Base-by-base conservation (phyloP, 2,797 vertebrate genomes). In the Melopsittacus undulatus region DNA sequence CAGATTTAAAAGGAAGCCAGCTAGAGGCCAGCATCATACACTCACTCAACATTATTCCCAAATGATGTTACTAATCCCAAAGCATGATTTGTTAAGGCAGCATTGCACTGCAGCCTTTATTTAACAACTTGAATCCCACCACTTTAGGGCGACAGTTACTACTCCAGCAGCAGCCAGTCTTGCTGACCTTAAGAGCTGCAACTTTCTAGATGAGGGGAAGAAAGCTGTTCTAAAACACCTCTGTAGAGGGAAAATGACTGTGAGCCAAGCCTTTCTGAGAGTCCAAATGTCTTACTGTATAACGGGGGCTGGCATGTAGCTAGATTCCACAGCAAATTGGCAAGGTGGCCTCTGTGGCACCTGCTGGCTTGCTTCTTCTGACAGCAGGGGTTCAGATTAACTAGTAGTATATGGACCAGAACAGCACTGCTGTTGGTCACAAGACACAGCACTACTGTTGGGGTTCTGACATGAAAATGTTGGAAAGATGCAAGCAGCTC, bases 51-150 rank as follows among this genome's bases (percentile, higher is more conserved):
- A 16, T 66, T 23, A 80, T 46, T 83, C 89, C 69, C 82, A 72
- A 86, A 85, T 38, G 54, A 85, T 68, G 16, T 48, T 78, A 81
- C n/a, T 89, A 93, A 85, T 89, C 69, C 76, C 76, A 91, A 80
- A 22, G 30, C 3, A 2, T 7, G 16, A 83, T 45, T 78, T 89
- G 61, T 46, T 81, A 83, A 54, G 69, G 69, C 42, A 94, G 76
- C 49, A 49, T 36, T 11, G 21, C 10, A 81, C 40, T 8, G 21
- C 10, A 81, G 66, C 32, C 42, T 87, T 89, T 36, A 68, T 40
- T 68, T 34, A 80, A 59, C 20, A 85, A 26, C 23, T 34, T 59
- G n/a, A 73, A 87, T 59, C 54, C 36, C 40, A 69, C 46, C 46
- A 75, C 30, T 11, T 51, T 13, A 66, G 45, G 56, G 64, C 89